These are phyloP conservation scores for Theristicus caerulescens DNA, from an alignment of 2,113 vertebrate genomes.

Conservation along the genomic window DNA sequence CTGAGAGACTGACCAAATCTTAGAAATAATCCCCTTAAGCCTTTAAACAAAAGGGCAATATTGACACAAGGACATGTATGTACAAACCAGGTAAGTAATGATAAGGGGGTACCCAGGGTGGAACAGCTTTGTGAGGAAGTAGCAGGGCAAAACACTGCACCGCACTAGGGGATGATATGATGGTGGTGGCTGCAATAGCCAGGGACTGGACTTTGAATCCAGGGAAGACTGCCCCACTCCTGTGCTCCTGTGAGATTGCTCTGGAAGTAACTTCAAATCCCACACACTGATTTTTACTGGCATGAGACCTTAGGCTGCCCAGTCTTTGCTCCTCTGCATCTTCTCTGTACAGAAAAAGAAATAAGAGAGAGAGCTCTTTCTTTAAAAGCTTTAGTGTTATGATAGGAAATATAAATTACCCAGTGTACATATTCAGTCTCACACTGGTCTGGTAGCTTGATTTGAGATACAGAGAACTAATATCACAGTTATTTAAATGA, in stretches of 20 bases:
- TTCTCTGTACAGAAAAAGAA: not conserved
- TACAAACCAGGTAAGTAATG: not conserved
- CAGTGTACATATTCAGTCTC: not conserved
- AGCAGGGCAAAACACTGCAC: not conserved
- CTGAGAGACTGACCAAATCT: not conserved
- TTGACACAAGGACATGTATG: constrained; percentile 17
- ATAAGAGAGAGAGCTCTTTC: not conserved
- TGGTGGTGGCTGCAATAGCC: not conserved
- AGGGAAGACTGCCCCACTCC: not conserved
- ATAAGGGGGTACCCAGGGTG: not conserved
- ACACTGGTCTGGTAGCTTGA: not conserved
- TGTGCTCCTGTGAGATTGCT: not conserved
- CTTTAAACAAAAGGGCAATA: constrained; percentile 24
- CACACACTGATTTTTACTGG: not conserved
- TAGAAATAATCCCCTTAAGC: not conserved
- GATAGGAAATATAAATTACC: not conserved
- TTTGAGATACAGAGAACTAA: not conserved
- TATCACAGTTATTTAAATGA: not conserved
- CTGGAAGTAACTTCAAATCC: not conserved
- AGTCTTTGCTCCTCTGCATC: not conserved
- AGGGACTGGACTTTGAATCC: not conserved
- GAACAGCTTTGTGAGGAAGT: not conserved
- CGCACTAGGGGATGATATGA: not conserved
- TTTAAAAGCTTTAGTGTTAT: not conserved
- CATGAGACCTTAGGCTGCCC: not conserved